Base-by-base conservation (phyloP, 2,888 invertebrate species). In the Eupelmus urozonus region DNA sequence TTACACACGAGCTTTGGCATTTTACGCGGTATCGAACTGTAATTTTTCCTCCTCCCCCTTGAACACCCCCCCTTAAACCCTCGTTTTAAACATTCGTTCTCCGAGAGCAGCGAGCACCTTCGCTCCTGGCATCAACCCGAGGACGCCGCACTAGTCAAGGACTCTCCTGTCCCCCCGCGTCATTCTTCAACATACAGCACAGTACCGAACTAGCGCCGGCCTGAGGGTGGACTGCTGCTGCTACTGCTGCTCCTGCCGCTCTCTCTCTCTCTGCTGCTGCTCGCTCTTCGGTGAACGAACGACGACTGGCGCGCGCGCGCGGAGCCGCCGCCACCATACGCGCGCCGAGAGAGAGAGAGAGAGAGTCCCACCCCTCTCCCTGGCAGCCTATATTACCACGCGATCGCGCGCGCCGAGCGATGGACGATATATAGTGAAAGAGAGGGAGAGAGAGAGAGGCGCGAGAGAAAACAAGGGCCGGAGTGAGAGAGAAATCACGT, bases 231-330 rank as follows among this genome's bases (percentile, higher is more conserved):
- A 13, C 2, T 71, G 40, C 57, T 59, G 45, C 23, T 55, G 16
- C 60, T 40, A 49, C 49, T 42, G n/a, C n/a, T n/a, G n/a, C n/a
- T n/a, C n/a, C n/a, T n/a, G n/a, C n/a, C n/a, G n/a, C n/a, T n/a
- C n/a, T n/a, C n/a, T n/a, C n/a, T n/a, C n/a, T n/a, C n/a, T n/a
- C n/a, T n/a, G 77, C 76, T 81, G 79, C 81, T 80, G 79, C 85
- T 83, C 83, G 83, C 84, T 86, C 88, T 85, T 86, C 86, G 88
- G 85, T 85, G 86, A 88, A 85, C 88, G 88, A 87, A 87, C 88
- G 87, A 85, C 89, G 89, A 89, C 89, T 89, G 85, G 81, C 82
- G 82, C 88, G 85, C 86, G 87, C 86, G 76, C 73, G 27, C n/a
- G 62, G 73, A 79, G 85, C n/a, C n/a, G n/a, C n/a, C 84, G 82